phyloP scores from a whole-genome alignment of 2,797 vertebrate species.

The Sebastes oblongus region DNA sequence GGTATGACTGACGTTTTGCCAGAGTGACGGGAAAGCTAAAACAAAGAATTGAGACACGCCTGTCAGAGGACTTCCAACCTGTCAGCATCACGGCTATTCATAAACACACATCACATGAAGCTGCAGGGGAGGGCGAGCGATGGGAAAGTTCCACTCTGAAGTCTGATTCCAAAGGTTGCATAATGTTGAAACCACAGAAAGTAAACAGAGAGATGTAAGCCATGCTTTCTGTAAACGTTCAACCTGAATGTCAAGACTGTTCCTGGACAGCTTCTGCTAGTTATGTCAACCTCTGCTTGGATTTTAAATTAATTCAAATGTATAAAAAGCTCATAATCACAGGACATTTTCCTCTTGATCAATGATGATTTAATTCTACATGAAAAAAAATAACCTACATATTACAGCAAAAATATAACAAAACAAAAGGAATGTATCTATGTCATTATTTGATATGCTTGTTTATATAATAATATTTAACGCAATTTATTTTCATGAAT shows the following conservation, averaged over 20 bases:
- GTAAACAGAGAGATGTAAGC: slow-evolving; percentile 41
- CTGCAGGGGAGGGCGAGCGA: slow-evolving; percentile 37
- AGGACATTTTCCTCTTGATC: neutral
- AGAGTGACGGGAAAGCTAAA: neutral
- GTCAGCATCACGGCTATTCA: slow-evolving; percentile 35
- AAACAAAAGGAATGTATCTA: neutral
- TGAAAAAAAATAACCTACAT: neutral
- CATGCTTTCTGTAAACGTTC: slow-evolving; percentile 43
- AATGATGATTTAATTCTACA: neutral
- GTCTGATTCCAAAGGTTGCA: slow-evolving; percentile 49
- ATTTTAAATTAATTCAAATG: neutral
- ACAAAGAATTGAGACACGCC: slow-evolving; percentile 11
- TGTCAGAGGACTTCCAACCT: slow-evolving; percentile 23
- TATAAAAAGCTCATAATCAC: neutral
- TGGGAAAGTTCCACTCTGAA: slow-evolving; percentile 62
- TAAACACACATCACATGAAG: slow-evolving; percentile 40
- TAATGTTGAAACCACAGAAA: slow-evolving; percentile 41
- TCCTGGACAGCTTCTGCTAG: neutral
- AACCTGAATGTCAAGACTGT: slow-evolving; percentile 7
- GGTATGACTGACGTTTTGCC: neutral
- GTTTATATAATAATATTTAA: too few relatives aligned
- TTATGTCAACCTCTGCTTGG: neutral
- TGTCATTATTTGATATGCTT: too few relatives aligned
- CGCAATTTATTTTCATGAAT: too few relatives aligned
- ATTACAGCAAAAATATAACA: neutral